These are phyloP conservation scores for Paralvinella palmiformis DNA, from an alignment of 1,140 invertebrate genomes.

Conservation along the genomic window DNA sequence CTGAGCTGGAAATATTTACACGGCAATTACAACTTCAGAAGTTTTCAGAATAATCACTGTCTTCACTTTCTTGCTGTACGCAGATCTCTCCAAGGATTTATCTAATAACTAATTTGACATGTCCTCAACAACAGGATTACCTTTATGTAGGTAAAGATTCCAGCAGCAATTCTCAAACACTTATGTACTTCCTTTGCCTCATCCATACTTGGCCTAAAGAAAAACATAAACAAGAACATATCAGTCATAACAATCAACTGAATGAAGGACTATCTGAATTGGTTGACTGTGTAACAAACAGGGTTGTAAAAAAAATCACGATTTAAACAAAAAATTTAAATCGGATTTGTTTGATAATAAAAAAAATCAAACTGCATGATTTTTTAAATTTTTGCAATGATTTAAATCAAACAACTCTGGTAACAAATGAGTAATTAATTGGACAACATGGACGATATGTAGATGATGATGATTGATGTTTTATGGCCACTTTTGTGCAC, in stretches of 20 bases:
- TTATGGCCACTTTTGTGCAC: too few species aligned
- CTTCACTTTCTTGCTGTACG: too few species aligned
- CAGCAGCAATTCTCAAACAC: constrained; percentile 61
- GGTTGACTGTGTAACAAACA: background rate
- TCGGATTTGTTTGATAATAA: background rate
- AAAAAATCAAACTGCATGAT: background rate
- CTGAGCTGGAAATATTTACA: too few species aligned
- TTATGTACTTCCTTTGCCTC: constrained; percentile 66
- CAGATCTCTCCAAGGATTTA: background rate
- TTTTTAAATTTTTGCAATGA: too few species aligned
- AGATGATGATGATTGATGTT: too few species aligned
- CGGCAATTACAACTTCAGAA: too few species aligned
- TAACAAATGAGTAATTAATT: too few species aligned
- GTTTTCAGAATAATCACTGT: too few species aligned
- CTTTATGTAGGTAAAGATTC: constrained; percentile 56
- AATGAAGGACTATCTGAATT: background rate
- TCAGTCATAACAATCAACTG: background rate
- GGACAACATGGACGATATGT: too few species aligned
- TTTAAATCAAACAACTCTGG: too few species aligned
- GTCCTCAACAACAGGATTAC: constrained; percentile 22
- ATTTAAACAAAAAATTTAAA: background rate
- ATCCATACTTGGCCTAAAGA: constrained; percentile 58
- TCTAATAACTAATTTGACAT: background rate
- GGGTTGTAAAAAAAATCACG: background rate
- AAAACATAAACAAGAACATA: background rate